Conservation (phyloP, 2,888 invertebrate genomes). For the Ligdia adustata region DNA sequence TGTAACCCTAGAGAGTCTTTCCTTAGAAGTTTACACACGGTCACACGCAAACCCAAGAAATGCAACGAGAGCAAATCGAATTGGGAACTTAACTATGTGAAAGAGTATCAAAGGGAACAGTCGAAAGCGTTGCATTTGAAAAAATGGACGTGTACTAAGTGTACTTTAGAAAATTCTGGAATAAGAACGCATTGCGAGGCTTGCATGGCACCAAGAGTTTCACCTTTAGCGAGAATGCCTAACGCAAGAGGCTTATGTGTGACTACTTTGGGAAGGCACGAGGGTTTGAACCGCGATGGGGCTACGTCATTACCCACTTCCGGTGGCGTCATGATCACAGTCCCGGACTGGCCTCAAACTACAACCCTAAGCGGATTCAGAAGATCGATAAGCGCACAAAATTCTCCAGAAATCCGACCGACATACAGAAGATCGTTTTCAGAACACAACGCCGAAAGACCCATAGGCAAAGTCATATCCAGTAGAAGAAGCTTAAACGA, state of each 20-base stretch:
- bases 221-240: constrained; percentile 64
- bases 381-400: constrained; percentile 73
- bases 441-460: constrained; percentile 70
- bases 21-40: constrained; percentile 72
- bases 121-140: constrained; percentile 70
- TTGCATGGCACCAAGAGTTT: constrained; percentile 87
- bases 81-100: constrained; percentile 77
- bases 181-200: constrained; percentile 88
- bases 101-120: constrained; percentile 76
- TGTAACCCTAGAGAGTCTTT: constrained; percentile 71
- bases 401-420: constrained; percentile 75
- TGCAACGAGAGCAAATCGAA: constrained; percentile 75
- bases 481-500: constrained; percentile 77
- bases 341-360: constrained; percentile 85
- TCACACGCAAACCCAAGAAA: constrained; percentile 75
- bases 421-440: constrained; percentile 77
- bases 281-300: constrained; percentile 66
- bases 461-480: constrained; percentile 75
- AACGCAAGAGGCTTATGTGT: constrained; percentile 74
- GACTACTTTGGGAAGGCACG: constrained; percentile 74
- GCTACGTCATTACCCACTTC: constrained; percentile 75
- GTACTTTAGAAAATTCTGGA: constrained; percentile 89
- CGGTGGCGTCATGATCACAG: constrained; percentile 85
- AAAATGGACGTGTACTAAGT: constrained; percentile 89
- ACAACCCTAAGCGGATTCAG: constrained; percentile 59